Percentiles rank a stretch among this genome's conserved stretches.
These are phyloP conservation scores for Xestia ashworthii DNA, from an alignment of 2,888 invertebrate species.

Conservation along the genomic window DNA sequence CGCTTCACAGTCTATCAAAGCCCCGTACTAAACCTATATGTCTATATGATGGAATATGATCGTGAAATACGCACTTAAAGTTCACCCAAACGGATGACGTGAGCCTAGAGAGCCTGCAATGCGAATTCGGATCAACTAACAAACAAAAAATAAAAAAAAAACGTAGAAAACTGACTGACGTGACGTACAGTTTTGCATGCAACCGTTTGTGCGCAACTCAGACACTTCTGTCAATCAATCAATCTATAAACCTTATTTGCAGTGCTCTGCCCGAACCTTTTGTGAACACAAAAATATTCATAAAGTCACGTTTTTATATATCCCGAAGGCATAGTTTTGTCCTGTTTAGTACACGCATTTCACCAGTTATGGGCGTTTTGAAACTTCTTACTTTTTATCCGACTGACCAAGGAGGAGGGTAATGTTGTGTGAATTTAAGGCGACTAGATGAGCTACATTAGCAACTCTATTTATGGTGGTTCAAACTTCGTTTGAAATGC, in stretches of 20 bases:
- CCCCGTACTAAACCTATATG: background rate
- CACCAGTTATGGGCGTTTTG: background rate
- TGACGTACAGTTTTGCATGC: conserved; percentile 15
- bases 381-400: background rate
- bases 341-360: background rate
- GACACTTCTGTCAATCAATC: conserved; percentile 46
- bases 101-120: conserved; percentile 18
- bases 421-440: too few species aligned
- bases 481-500: too few species aligned
- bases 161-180: background rate
- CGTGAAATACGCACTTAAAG: conserved; percentile 19
- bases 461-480: too few species aligned
- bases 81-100: conserved; percentile 15
- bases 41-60: conserved; percentile 5
- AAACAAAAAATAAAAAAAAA: conserved; percentile 2
- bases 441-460: too few species aligned
- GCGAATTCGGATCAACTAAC: conserved; percentile 7
- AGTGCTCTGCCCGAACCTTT: background rate
- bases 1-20: conserved; percentile 17
- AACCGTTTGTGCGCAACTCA: conserved; percentile 29
- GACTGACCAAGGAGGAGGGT: background rate
- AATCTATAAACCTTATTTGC: background rate
- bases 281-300: background rate
- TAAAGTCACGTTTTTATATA: background rate
- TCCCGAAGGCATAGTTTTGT: background rate